A percentile compares a stretch with the other conserved stretches of the same genome.
phyloP scores from a whole-genome alignment of 2,797 vertebrate species.

The Emydoidea blandingii region DNA sequence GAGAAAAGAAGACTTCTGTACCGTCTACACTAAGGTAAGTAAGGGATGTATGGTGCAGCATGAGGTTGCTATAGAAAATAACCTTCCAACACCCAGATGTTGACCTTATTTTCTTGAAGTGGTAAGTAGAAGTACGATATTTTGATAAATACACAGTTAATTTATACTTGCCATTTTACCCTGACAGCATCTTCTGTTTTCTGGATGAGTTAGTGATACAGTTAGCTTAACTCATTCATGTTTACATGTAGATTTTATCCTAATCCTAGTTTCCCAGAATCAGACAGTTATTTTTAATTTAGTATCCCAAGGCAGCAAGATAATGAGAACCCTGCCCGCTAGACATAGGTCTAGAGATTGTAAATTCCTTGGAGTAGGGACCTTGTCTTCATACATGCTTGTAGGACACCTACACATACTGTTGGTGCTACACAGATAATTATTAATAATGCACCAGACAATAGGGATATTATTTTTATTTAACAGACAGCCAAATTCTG shows the following conservation, averaged over 20 bases:
- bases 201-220: background rate
- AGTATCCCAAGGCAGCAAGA: background rate
- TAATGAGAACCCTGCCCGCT: conserved; percentile 35
- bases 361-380: background rate
- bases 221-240: conserved; percentile 39
- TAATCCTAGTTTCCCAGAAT: background rate
- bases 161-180: background rate
- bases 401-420: background rate
- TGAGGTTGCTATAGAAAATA: background rate
- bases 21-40: too few species aligned
- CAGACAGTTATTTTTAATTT: background rate
- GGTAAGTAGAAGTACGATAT: background rate
- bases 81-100: background rate
- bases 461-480: background rate
- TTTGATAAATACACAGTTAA: background rate
- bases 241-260: background rate
- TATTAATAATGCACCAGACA: background rate
- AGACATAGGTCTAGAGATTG: background rate
- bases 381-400: rapidly evolving
- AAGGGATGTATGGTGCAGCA: background rate
- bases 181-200: background rate
- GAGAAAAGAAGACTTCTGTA: background rate
- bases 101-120: background rate
- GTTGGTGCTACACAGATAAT: background rate
- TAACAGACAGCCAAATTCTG: background rate